phyloP scores from a whole-genome alignment of 1,140 invertebrate genomes.

The Macrostomum lignano region DNA sequence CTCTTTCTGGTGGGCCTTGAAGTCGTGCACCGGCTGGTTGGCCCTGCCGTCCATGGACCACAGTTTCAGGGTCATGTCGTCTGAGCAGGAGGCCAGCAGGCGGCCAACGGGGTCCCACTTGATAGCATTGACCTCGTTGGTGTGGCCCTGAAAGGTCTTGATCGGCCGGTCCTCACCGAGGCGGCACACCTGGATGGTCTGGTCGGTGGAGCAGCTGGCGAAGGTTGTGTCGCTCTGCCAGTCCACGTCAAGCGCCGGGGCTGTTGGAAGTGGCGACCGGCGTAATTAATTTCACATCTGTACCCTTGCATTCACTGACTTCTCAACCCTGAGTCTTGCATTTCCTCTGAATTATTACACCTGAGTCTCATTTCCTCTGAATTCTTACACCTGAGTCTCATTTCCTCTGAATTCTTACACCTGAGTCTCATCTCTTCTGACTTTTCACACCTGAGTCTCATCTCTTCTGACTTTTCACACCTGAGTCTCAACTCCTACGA shows the following conservation, averaged over 20 bases:
- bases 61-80: constrained; percentile 90
- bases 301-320: too few species aligned
- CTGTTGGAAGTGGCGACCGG: too few species aligned
- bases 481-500: too few species aligned
- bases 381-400: too few species aligned
- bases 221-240: constrained; percentile 92
- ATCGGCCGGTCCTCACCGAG: constrained; percentile 67
- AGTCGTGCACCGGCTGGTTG: constrained; percentile 73
- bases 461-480: too few species aligned
- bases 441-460: too few species aligned
- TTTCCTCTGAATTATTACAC: too few species aligned
- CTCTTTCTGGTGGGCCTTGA: constrained; percentile 89
- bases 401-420: too few species aligned
- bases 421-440: too few species aligned
- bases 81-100: constrained; percentile 78
- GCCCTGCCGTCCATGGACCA: constrained; percentile 98
- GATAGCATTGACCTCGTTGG: constrained; percentile 98
- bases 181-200: constrained; percentile 88
- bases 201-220: constrained; percentile 94
- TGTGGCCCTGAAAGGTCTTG: constrained; percentile 92
- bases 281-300: too few species aligned
- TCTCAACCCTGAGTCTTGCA: too few species aligned
- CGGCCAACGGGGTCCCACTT: constrained; percentile 98
- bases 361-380: too few species aligned
- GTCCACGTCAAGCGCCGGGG: constrained; percentile 85